Percentiles rank a stretch among this genome's conserved stretches.
Evolutionary conservation across 2,113 vertebrate species (phyloP).

Genomic region (Laticauda colubrina): DNA sequence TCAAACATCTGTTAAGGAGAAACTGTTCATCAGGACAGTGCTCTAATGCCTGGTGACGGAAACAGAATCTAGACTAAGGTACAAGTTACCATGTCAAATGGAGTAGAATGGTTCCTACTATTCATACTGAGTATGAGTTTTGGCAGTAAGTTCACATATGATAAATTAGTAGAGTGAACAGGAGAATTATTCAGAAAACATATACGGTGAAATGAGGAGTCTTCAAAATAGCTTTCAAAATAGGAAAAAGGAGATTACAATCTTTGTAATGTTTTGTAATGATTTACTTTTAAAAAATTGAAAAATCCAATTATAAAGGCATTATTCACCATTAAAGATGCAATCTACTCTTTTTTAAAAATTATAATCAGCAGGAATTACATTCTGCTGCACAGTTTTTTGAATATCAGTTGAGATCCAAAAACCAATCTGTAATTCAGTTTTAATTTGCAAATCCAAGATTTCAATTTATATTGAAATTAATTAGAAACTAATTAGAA

Average conservation of each 20-base stretch:
- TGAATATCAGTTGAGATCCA: neutral
- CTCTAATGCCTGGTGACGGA: neutral
- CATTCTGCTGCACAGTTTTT: neutral
- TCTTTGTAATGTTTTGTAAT: too few relatives aligned
- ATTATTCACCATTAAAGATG: neutral
- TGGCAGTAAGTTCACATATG: neutral
- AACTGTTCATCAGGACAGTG: neutral
- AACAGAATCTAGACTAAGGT: neutral
- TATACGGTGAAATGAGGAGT: too few relatives aligned
- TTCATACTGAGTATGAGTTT: neutral
- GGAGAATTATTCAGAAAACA: too few relatives aligned
- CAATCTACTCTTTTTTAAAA: neutral
- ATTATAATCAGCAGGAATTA: neutral
- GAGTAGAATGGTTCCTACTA: neutral
- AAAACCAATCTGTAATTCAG: neutral
- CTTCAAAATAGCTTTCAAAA: neutral
- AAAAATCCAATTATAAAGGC: neutral
- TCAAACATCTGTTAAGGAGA: neutral
- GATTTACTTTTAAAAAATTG: too few relatives aligned
- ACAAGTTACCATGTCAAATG: neutral
- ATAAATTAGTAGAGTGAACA: neutral
- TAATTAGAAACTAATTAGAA: neutral
- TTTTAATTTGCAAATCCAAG: neutral
- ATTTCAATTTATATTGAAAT: neutral
- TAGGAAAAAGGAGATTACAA: too few relatives aligned